Evolutionary conservation across 2,113 vertebrate genomes (phyloP).

Genomic region (Cyanoramphus novaezelandiae): DNA sequence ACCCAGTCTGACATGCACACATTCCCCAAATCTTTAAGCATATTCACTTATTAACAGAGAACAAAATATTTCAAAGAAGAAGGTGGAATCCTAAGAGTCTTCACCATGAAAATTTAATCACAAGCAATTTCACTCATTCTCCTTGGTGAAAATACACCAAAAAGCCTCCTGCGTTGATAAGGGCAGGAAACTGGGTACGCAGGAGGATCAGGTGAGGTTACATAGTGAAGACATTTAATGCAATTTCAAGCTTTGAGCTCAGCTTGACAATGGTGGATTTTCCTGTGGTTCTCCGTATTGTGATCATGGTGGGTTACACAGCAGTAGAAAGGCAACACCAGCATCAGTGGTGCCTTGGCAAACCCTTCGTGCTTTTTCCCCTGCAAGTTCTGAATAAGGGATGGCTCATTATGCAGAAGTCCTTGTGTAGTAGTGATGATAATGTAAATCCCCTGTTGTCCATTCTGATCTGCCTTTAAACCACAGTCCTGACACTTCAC

Average conservation of each 20-base stretch:
- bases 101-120: slow-evolving; percentile 59
- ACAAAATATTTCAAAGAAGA: slow-evolving; percentile 49
- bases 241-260: slow-evolving; percentile 34
- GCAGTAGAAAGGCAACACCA: slow-evolving; percentile 10
- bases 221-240: background rate
- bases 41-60: slow-evolving; percentile 53
- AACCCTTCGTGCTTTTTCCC: background rate
- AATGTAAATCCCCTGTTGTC: slow-evolving; percentile 3
- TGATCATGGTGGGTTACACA: slow-evolving; percentile 16
- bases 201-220: slow-evolving; percentile 19
- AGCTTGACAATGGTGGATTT: background rate
- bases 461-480: slow-evolving; percentile 32
- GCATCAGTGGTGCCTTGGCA: background rate
- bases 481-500: background rate
- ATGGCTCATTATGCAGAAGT: slow-evolving; percentile 9
- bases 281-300: background rate
- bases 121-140: slow-evolving; percentile 49
- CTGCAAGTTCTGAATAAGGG: background rate
- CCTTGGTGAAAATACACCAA: slow-evolving; percentile 23
- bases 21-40: background rate
- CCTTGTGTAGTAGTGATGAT: background rate
- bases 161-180: background rate
- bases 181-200: background rate
- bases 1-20: background rate
- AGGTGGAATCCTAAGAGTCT: slow-evolving; percentile 38